phyloP scores from a whole-genome alignment of 2,888 invertebrate species.

The Thera britannica region DNA sequence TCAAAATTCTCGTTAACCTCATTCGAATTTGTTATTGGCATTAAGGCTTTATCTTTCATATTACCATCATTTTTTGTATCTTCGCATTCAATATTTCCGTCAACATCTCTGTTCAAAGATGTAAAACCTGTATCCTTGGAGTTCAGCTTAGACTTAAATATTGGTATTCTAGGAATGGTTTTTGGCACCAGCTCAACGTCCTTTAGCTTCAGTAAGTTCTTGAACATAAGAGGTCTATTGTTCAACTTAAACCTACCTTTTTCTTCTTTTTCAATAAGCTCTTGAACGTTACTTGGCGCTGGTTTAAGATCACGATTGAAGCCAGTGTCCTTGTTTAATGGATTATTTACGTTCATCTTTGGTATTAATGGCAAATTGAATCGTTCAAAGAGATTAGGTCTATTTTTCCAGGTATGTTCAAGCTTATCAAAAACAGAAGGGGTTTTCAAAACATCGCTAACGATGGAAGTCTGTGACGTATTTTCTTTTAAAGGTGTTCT shows the following conservation, averaged over 20 bases:
- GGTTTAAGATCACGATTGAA: constrained; percentile 36
- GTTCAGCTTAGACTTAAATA: constrained; percentile 20
- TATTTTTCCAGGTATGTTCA: constrained; percentile 18
- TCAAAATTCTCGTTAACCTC: neutral
- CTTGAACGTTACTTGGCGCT: constrained; percentile 39
- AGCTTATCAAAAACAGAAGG: constrained; percentile 10
- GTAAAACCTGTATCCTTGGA: constrained; percentile 11
- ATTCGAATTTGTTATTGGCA: constrained; percentile 7
- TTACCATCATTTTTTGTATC: constrained; percentile 24
- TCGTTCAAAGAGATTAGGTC: constrained; percentile 18
- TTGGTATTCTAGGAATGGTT: constrained; percentile 21
- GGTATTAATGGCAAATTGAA: constrained; percentile 35
- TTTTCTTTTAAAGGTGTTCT: constrained; percentile 26
- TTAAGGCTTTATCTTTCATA: constrained; percentile 19
- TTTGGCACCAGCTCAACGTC: constrained; percentile 54
- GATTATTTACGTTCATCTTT: constrained; percentile 39
- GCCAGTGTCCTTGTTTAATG: constrained; percentile 9
- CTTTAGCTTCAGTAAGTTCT: constrained; percentile 58
- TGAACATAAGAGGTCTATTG: constrained; percentile 45
- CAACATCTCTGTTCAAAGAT: constrained; percentile 13
- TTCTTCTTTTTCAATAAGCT: constrained; percentile 21
- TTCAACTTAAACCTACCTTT: constrained; percentile 13
- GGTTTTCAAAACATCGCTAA: neutral
- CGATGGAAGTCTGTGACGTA: neutral
- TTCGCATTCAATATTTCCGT: constrained; percentile 9